phyloP scores from a whole-genome alignment of 2,888 invertebrate genomes.

The Tryphoninae sp. region DNA sequence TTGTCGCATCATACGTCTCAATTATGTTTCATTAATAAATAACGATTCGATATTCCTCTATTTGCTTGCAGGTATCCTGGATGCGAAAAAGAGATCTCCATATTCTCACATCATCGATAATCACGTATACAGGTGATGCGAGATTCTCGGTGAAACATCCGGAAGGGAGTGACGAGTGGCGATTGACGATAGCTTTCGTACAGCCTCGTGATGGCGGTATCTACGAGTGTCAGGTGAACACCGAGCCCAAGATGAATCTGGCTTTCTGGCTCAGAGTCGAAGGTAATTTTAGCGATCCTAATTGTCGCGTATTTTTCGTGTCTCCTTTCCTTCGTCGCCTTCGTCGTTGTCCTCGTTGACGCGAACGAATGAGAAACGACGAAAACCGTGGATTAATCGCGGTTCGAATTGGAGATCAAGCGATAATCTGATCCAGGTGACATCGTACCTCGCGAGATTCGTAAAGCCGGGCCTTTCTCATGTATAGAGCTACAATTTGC shows the following conservation, averaged over 20 bases:
- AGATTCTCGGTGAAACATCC: slow-evolving; percentile 93
- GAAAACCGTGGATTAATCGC: slow-evolving; percentile 19
- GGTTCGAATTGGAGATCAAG: slow-evolving; percentile 19
- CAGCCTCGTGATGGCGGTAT: slow-evolving; percentile 92
- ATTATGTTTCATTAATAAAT: neutral
- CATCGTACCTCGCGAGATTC: neutral
- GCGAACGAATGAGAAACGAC: slow-evolving; percentile 10
- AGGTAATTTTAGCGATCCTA: slow-evolving; percentile 84
- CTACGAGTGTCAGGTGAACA: slow-evolving; percentile 95
- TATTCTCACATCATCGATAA: slow-evolving; percentile 92
- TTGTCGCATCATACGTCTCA: neutral
- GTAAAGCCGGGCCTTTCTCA: neutral
- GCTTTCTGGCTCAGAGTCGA: slow-evolving; percentile 90
- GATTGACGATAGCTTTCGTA: slow-evolving; percentile 91
- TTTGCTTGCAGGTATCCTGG: slow-evolving; percentile 88
- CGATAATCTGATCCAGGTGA: neutral
- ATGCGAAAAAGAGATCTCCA: slow-evolving; percentile 92
- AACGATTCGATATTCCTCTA: neutral
- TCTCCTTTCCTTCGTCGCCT: slow-evolving; percentile 49
- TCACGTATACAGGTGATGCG: slow-evolving; percentile 94
- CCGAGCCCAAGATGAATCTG: slow-evolving; percentile 94
- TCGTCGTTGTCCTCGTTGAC: slow-evolving; percentile 55
- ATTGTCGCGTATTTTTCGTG: slow-evolving; percentile 7
- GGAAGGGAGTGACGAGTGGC: slow-evolving; percentile 93
- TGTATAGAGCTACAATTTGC: neutral